Evolutionary conservation across 2,888 invertebrate species (phyloP).

Genomic region (Tetranychus piercei): DNA sequence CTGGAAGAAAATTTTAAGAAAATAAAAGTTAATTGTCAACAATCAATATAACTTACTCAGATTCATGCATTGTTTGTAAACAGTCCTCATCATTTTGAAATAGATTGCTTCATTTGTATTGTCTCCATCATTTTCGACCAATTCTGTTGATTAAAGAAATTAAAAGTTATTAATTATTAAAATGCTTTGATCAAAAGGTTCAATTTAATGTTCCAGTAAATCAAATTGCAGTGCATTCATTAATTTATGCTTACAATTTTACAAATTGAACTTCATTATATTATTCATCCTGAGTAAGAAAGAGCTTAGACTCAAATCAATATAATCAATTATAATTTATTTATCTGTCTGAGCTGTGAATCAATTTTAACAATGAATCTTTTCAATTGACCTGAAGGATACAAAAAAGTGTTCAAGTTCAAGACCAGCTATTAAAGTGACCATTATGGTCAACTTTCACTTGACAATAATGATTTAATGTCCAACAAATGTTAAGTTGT

Average conservation of each 20-base stretch:
- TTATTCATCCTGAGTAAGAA: not conserved
- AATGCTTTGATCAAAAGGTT: not conserved
- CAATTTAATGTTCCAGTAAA: not conserved
- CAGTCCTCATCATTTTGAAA: constrained; percentile 12
- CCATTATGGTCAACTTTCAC: no score
- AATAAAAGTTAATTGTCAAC: not conserved
- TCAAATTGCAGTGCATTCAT: no score
- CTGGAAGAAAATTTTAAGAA: no score
- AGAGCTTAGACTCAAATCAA: not conserved
- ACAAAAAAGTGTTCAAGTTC: no score
- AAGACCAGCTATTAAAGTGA: no score
- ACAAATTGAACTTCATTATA: not conserved
- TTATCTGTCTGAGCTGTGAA: no score
- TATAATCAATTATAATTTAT: no score
- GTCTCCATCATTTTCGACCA: constrained; percentile 2
- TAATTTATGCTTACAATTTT: no score
- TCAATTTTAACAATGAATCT: no score
- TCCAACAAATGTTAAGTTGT: no score
- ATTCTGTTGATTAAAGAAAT: not conserved
- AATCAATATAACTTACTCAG: constrained; percentile 44
- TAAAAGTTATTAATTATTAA: not conserved
- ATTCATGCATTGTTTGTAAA: constrained; percentile 67
- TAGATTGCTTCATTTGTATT: constrained; percentile 14
- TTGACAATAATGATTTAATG: no score
- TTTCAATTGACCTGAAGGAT: no score